Evolutionary conservation across 2,797 vertebrate genomes (phyloP).

Genomic region (Esox lucius): DNA sequence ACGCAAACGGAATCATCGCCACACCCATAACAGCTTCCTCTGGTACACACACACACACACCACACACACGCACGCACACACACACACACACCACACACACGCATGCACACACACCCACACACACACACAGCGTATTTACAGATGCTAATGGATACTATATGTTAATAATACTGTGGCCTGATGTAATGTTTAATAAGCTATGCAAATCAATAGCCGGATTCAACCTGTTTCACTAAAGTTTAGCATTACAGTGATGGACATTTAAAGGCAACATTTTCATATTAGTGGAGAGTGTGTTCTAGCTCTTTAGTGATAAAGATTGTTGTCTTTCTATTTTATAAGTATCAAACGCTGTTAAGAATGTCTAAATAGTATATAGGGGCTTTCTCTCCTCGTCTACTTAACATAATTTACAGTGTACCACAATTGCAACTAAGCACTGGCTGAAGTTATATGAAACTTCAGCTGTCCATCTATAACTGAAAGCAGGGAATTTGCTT

Average conservation of each 20-base stretch:
- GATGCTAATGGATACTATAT: neutral
- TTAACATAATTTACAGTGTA: neutral
- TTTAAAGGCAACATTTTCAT: no score
- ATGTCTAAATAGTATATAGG: neutral
- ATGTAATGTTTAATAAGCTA: neutral
- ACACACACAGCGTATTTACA: neutral
- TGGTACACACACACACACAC: constrained; percentile 53
- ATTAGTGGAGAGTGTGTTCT: no score
- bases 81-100: constrained; percentile 37
- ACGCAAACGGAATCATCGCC: constrained; percentile 89
- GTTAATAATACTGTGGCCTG: neutral
- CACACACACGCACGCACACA: neutral
- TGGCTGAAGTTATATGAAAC: no score
- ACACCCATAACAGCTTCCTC: constrained; percentile 81
- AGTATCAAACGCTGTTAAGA: neutral
- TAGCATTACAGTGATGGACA: no score
- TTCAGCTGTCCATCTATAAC: neutral
- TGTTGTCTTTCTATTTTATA: neutral
- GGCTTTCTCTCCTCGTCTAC: neutral
- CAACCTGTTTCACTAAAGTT: no score
- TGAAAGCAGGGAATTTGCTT: neutral
- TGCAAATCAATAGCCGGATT: neutral
- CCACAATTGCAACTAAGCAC: neutral
- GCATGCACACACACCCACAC: neutral
- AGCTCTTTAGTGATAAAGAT: no score